These are phyloP conservation scores for Polypedilum pembai DNA, from an alignment of 1,140 invertebrate species.

Conservation along the genomic window DNA sequence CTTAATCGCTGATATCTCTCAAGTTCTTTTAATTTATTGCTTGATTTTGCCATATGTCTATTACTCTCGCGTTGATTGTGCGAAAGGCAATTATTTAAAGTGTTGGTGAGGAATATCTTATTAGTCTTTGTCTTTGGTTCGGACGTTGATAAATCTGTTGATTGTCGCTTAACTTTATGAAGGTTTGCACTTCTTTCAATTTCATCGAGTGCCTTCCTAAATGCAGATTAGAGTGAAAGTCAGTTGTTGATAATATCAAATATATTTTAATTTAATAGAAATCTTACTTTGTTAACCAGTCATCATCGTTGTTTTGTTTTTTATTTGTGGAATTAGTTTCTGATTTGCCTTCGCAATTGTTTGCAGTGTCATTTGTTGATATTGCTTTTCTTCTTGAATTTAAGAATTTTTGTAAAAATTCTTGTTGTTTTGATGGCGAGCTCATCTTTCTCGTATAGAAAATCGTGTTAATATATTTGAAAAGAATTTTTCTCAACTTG, in stretches of 20 bases:
- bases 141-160: neutral
- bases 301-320: neutral
- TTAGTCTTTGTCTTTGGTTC: conserved; percentile 8
- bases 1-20: neutral
- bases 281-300: conserved; percentile 21
- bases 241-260: neutral
- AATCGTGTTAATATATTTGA: neutral
- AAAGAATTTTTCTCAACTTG: neutral
- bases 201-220: conserved; percentile 8
- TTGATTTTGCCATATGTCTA: neutral
- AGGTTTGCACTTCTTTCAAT: neutral
- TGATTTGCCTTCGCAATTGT: neutral
- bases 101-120: neutral
- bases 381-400: neutral
- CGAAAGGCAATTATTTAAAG: neutral
- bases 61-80: neutral
- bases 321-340: neutral
- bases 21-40: neutral
- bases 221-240: neutral
- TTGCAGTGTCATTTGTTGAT: neutral
- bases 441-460: neutral
- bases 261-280: neutral
- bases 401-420: conserved; percentile 1
- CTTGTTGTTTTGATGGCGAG: neutral
- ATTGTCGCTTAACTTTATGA: neutral